Evolutionary conservation across 2,113 vertebrate genomes (phyloP), one percentile per base, ranked within the genome.

Genomic region (Cairina moschata): DNA sequence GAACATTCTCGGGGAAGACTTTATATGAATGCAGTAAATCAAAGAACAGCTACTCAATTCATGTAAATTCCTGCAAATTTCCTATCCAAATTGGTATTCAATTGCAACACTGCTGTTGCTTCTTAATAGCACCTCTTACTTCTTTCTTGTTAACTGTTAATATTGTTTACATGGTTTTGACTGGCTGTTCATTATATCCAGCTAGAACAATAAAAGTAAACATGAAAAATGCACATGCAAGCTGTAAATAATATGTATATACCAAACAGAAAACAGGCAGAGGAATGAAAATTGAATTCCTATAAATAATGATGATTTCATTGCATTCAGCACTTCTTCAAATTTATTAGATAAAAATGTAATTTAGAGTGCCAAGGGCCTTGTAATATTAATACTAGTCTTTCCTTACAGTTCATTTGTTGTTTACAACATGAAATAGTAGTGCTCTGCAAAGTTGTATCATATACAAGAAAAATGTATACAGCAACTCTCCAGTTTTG

Each of bases 281-380:
- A 82, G 6, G 9, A 46, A 73, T 72, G 21, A 73, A 86, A 77
- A 90, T 23, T 46, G 65, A 82, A 85, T 85, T 7, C 2, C 3
- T 82, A 1, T 83, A 29, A 76, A 21, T 87, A 83, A 76, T 56
- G n/a, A 48, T 75, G 29, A 55, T 14, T 26, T 52, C 23, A 38
- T 36, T 72, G 21, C 63, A 44, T 95, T 95, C 38, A 86, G 15
- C 15, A 23, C 5, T 78, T 15, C 26, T 89, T 93, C 28, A 21
- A 15, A n/a, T 89, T 95, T 91, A 54, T 72, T 89, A 73, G 66
- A 54, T 73, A 68, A 91, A 86, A 84, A 73, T 40, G 16, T 85
- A 54, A 68, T 89, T 58, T 89, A 56, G 44, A 77, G 40, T 12
- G 46, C 38, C 29, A n/a, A 52, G 25, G 18, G 22, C n/a, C 28